Conservation (phyloP, 2,888 invertebrate genomes). For the Volucella zonaria region DNA sequence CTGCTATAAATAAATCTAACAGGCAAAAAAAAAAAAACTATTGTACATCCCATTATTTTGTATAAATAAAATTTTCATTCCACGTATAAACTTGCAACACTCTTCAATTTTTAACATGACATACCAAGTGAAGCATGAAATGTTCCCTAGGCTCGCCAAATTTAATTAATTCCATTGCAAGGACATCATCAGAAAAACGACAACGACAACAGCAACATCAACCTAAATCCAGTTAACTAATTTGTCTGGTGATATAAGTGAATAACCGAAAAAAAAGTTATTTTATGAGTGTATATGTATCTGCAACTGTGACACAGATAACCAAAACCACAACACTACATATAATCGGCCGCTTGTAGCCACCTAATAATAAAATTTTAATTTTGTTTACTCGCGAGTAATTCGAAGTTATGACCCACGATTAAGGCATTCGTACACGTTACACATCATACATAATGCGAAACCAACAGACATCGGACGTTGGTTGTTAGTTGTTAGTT, state of each 20-base stretch:
- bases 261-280: background rate
- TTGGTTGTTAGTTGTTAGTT: background rate
- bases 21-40: too few species aligned
- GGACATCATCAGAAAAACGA: conserved; percentile 16
- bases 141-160: background rate
- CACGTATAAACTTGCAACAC: background rate
- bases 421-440: conserved; percentile 12
- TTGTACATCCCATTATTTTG: too few species aligned
- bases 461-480: too few species aligned
- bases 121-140: background rate
- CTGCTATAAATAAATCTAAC: too few species aligned
- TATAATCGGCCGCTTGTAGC: background rate
- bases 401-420: conserved; percentile 32
- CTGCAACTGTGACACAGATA: background rate
- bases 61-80: background rate
- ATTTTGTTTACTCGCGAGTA: conserved; percentile 29
- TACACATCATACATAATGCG: background rate
- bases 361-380: conserved; percentile 43
- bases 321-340: conserved; percentile 6
- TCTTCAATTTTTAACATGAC: background rate
- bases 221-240: background rate
- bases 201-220: too few species aligned
- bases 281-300: background rate
- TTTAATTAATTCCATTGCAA: background rate
- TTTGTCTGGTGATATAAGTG: background rate